Base-by-base conservation (phyloP, 2,113 vertebrate genomes). In the Aptenodytes patagonicus region DNA sequence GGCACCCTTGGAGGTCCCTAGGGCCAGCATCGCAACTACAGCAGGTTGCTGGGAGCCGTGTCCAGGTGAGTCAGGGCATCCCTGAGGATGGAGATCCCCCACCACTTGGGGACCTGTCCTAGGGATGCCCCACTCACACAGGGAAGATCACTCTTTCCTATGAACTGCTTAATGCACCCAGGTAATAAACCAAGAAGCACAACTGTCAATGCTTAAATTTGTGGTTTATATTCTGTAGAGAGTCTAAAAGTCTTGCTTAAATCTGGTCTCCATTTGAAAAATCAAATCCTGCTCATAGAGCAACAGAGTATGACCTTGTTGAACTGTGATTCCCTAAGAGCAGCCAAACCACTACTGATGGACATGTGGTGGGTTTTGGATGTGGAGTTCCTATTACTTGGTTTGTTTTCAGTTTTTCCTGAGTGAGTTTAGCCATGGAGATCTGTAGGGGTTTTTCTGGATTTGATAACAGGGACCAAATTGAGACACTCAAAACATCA, bases 331-430 rank as follows among this genome's bases (percentile, higher is more conserved):
- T 80, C 89, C 83, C 68, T 12, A 47, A 3, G 3, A 94, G 75
- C 46, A 69, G 55, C 47, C 80, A 47, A 94, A 83, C 76, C 86
- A 7, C 86, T 89, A 34, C 81, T 17, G 58, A 47, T 61, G 80
- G 76, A 26, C 14, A 1, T 6, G n/a, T 32, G 62, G 71, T 58
- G 86, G 44, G 52, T 88, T 83, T 69, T 40, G 83, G 79, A 77
- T 34, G 22, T 51, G 61, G 36, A 86, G 18, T 40, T 93, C 46
- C 71, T 72, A 36, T 58, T 40, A 12, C 36, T 77, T 17, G 58
- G 58, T 69, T 83, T 88, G 29, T 62, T 92, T 77, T 65, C 83
- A 44, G 38, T 57, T 92, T 72, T 92, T 55, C 86, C 65, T 13
- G 29, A 26, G 42, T 0, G 2, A 69, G 16, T 85, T 60, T 69